These are phyloP conservation scores for Sepiola atlantica DNA, from an alignment of 2,888 invertebrate genomes.

Conservation along the genomic window DNA sequence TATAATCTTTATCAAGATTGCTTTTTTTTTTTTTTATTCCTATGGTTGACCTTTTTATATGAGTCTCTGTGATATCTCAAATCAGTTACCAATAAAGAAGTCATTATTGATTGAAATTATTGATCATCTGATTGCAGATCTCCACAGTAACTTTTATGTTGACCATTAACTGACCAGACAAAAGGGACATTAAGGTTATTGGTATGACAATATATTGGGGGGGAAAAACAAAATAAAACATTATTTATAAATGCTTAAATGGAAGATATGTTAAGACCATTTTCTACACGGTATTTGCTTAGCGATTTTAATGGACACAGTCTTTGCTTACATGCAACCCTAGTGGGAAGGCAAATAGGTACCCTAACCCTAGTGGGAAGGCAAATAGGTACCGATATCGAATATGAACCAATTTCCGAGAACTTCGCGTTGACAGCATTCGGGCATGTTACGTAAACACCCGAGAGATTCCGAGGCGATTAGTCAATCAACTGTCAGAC, in stretches of 20 bases:
- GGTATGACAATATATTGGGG: not conserved
- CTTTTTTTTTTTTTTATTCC: not conserved
- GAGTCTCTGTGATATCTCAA: not conserved
- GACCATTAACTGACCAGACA: not conserved
- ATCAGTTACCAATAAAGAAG: not conserved
- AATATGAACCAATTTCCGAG: no score
- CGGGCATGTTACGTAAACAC: no score
- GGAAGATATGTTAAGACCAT: not conserved
- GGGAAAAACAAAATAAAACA: not conserved
- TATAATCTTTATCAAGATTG: not conserved
- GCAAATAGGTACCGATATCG: no score
- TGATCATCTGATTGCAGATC: not conserved
- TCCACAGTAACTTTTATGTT: not conserved
- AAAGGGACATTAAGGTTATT: not conserved
- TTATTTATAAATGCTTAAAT: not conserved
- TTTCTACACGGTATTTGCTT: not conserved
- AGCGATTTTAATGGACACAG: no score
- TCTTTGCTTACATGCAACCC: no score
- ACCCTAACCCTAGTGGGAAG: no score
- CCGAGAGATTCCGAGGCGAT: no score
- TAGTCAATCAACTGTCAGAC: no score
- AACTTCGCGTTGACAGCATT: no score
- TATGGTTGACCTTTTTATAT: not conserved
- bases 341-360: no score
- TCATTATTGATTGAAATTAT: not conserved